Percentiles rank a stretch among this genome's conserved stretches.
phyloP scores from a whole-genome alignment of 2,797 vertebrate genomes.

The Eutrigla gurnardus region DNA sequence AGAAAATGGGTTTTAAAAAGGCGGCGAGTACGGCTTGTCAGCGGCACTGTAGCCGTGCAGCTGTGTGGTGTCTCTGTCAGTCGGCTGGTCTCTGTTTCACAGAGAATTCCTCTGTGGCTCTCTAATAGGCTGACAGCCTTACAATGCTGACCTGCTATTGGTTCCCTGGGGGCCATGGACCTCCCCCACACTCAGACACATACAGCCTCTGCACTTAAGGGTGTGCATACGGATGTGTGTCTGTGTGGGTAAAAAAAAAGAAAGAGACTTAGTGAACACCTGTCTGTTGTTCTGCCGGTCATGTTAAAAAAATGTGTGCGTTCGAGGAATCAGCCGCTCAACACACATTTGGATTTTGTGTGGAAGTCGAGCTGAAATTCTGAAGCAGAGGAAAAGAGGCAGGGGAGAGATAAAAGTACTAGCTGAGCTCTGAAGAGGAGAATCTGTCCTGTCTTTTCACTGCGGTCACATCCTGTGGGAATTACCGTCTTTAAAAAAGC shows the following conservation, averaged over 20 bases:
- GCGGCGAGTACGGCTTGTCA: constrained; percentile 60
- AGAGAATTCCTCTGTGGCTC: constrained; percentile 73
- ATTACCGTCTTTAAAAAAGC: constrained; percentile 22
- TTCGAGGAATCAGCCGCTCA: constrained; percentile 16
- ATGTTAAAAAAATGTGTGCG: constrained; percentile 19
- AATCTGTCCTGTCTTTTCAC: constrained; percentile 33
- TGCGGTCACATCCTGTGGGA: constrained; percentile 49
- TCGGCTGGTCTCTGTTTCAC: constrained; percentile 79
- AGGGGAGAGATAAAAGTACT: constrained; percentile 21
- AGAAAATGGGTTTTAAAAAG: constrained; percentile 30
- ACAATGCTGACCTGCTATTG: constrained; percentile 66
- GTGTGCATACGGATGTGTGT: constrained; percentile 20
- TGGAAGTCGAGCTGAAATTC: not conserved
- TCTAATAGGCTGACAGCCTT: constrained; percentile 73
- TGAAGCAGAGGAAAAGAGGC: not conserved
- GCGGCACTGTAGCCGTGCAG: constrained; percentile 70
- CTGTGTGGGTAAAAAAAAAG: constrained; percentile 13
- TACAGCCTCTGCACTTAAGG: constrained; percentile 54
- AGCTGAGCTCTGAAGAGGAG: constrained; percentile 21
- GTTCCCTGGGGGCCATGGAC: constrained; percentile 70
- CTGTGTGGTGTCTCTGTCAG: constrained; percentile 85
- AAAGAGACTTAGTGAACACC: constrained; percentile 35
- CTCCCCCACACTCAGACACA: constrained; percentile 70
- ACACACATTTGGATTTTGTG: constrained; percentile 9
- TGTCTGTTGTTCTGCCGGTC: constrained; percentile 38